Percentiles rank a stretch among this genome's conserved stretches.
phyloP scores from a whole-genome alignment of 2,888 invertebrate species.

The Monopis laevigella region DNA sequence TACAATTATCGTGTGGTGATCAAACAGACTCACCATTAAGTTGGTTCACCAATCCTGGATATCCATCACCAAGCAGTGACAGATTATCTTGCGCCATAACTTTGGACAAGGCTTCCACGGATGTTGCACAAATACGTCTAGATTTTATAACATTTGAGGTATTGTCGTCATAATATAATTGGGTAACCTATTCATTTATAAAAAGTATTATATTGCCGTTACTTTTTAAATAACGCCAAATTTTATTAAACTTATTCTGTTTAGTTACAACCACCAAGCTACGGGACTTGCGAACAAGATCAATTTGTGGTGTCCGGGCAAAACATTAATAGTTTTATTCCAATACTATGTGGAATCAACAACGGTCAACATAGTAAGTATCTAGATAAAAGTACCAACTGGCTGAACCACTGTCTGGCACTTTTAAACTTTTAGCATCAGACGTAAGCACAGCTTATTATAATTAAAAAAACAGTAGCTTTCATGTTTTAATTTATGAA shows the following conservation, averaged over 20 bases:
- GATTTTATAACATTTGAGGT: slow-evolving; percentile 79
- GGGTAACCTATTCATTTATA: background rate
- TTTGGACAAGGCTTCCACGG: slow-evolving; percentile 67
- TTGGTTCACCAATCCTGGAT: slow-evolving; percentile 79
- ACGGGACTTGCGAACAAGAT: slow-evolving; percentile 75
- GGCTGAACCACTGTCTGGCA: no score
- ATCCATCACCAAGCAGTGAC: slow-evolving; percentile 67
- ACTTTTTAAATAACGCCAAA: background rate
- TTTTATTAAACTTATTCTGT: slow-evolving; percentile 20
- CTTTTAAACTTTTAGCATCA: no score
- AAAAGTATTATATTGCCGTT: no score
- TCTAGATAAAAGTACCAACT: no score
- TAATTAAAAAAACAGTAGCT: no score
- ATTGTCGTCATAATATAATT: slow-evolving; percentile 25
- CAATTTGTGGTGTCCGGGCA: slow-evolving; percentile 77
- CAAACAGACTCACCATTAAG: slow-evolving; percentile 68
- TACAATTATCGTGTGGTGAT: slow-evolving; percentile 73
- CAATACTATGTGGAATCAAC: slow-evolving; percentile 78
- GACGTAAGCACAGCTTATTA: no score
- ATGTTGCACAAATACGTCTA: slow-evolving; percentile 73
- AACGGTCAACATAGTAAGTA: slow-evolving; percentile 77
- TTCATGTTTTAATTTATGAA: slow-evolving; percentile 9
- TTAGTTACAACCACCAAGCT: slow-evolving; percentile 73
- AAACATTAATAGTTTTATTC: slow-evolving; percentile 73
- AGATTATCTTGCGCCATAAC: slow-evolving; percentile 72